These are phyloP conservation scores for Sebastes vulpes DNA, from an alignment of 2,797 vertebrate species.

Conservation along the genomic window DNA sequence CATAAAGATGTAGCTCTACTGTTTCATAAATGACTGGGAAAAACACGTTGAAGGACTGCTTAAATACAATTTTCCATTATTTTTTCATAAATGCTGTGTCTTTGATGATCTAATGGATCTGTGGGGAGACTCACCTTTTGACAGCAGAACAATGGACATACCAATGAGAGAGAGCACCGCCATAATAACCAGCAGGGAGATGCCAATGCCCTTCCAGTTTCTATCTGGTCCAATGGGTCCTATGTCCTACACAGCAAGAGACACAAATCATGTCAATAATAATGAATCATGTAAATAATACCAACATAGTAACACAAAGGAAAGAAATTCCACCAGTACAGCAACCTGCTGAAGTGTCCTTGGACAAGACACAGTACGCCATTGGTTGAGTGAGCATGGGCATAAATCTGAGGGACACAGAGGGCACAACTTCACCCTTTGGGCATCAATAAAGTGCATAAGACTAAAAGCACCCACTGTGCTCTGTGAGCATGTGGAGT, in stretches of 20 bases:
- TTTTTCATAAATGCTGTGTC: not conserved
- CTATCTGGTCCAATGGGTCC: conserved; percentile 67
- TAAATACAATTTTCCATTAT: not conserved
- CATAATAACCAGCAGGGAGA: conserved; percentile 84
- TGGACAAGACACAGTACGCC: not conserved
- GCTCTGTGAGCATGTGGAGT: not conserved
- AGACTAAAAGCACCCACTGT: not conserved
- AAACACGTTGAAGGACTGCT: not conserved
- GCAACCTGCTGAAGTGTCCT: not conserved
- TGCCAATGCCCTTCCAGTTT: conserved; percentile 87
- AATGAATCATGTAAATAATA: not conserved
- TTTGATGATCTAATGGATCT: not conserved
- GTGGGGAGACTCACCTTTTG: conserved; percentile 68
- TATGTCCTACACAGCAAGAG: conserved; percentile 66
- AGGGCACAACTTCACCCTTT: not conserved
- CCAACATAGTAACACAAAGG: not conserved
- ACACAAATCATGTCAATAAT: not conserved
- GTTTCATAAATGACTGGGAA: not conserved
- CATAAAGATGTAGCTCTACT: not conserved
- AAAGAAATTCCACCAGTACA: not conserved
- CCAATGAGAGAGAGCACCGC: conserved; percentile 82
- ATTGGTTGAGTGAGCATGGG: not conserved
- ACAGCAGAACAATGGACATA: conserved; percentile 83
- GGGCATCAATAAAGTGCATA: not conserved
- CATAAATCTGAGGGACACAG: not conserved